Conservation (phyloP, 2,113 vertebrate species). For the Phylloscopus trochilus region DNA sequence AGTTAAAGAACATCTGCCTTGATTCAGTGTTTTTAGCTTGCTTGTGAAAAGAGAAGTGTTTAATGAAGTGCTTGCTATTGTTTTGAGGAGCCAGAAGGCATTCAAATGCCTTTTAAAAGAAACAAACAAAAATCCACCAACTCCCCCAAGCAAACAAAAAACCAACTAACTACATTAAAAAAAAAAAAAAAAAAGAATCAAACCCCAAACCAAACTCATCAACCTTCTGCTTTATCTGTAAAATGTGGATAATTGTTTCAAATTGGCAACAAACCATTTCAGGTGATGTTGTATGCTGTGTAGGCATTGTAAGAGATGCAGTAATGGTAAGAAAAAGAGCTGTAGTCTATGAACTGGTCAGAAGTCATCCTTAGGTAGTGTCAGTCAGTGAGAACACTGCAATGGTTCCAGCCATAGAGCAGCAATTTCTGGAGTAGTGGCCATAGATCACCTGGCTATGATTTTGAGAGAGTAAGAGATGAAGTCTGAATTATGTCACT, state of each 20-base stretch:
- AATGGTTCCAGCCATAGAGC: not conserved
- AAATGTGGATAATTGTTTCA: not conserved
- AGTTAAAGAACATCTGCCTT: not conserved
- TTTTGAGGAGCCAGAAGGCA: not conserved
- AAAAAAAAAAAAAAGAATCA: not conserved
- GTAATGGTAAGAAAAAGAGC: not conserved
- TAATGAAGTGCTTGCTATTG: not conserved
- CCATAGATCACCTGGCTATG: rapidly evolving
- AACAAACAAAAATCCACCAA: not conserved
- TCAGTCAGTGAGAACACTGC: not conserved
- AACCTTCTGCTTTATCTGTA: not conserved
- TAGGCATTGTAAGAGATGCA: not conserved
- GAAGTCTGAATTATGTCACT: not conserved
- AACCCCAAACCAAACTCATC: not conserved
- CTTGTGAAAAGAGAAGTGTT: not conserved
- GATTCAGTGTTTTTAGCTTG: not conserved
- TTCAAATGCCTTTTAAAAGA: not conserved
- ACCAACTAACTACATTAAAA: not conserved
- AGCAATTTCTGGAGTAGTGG: not conserved
- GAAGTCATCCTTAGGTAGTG: not conserved
- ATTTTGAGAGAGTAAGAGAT: not conserved
- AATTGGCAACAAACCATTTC: not conserved
- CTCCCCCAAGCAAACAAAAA: not conserved
- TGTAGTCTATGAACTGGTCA: not conserved
- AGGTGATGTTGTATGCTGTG: not conserved